A percentile compares a stretch with the other conserved stretches of the same genome.
These are phyloP conservation scores for Scaptomyza flava DNA, from an alignment of 2,888 invertebrate genomes.

Conservation along the genomic window DNA sequence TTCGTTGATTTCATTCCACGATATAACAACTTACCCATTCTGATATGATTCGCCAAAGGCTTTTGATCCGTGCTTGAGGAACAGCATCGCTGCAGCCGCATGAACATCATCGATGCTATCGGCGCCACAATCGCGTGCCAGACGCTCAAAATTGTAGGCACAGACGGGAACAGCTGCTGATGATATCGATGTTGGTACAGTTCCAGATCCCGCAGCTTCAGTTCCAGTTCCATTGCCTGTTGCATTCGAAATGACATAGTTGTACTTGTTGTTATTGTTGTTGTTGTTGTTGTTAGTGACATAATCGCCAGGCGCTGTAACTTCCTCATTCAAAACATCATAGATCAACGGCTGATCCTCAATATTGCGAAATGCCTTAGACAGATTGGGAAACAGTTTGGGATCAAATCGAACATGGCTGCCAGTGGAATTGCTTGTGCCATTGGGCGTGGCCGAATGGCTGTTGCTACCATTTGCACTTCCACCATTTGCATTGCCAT, in stretches of 20 bases:
- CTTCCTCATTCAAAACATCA: conserved; percentile 77
- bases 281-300: conserved; percentile 59
- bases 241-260: conserved; percentile 27
- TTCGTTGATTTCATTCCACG: too few species aligned
- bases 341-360: conserved; percentile 50
- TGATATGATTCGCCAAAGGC: conserved; percentile 85
- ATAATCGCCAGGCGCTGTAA: conserved; percentile 72
- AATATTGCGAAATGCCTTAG: conserved; percentile 85
- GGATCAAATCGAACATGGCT: conserved; percentile 87
- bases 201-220: too few species aligned
- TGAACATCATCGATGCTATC: conserved; percentile 91
- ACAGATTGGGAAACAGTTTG: conserved; percentile 92
- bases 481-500: conserved; percentile 42
- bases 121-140: conserved; percentile 84
- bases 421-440: conserved; percentile 23
- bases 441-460: conserved; percentile 36
- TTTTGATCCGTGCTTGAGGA: conserved; percentile 93
- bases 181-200: too few species aligned
- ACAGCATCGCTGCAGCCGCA: conserved; percentile 94
- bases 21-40: conserved; percentile 75
- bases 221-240: background rate
- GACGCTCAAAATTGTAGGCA: conserved; percentile 81
- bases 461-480: conserved; percentile 39
- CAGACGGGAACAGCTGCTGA: conserved; percentile 30
- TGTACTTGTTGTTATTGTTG: conserved; percentile 43